These are phyloP conservation scores for Crax fasciolata DNA, from an alignment of 2,797 vertebrate species.

Conservation along the genomic window DNA sequence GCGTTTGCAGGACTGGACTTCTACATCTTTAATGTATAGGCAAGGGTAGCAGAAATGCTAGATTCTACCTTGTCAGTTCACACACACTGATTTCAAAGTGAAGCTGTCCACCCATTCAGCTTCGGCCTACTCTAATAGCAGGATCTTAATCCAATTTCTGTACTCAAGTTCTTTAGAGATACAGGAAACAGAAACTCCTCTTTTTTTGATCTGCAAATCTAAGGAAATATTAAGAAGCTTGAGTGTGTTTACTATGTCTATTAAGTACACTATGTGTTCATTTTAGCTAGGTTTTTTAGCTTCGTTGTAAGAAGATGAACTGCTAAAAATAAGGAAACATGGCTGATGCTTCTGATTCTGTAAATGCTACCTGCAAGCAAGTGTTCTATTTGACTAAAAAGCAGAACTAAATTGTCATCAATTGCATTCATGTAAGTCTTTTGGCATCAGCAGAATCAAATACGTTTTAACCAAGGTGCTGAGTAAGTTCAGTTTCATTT, in stretches of 20 bases:
- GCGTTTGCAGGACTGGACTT: background rate
- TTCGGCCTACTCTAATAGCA: background rate
- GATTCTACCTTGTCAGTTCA: background rate
- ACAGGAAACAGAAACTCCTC: background rate
- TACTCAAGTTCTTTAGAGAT: conserved; percentile 24
- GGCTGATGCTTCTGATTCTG: background rate
- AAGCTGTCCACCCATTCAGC: background rate
- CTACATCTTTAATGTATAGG: background rate
- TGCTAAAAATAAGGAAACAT: background rate
- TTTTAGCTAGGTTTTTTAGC: conserved; percentile 41
- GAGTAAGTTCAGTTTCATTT: background rate
- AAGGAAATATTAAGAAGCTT: conserved; percentile 1
- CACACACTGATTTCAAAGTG: background rate
- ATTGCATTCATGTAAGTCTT: background rate
- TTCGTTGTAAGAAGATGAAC: background rate
- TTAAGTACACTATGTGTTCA: background rate
- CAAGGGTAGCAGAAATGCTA: background rate
- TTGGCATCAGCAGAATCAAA: background rate
- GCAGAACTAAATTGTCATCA: background rate
- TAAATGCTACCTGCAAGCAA: background rate
- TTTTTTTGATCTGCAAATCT: background rate
- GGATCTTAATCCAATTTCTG: conserved; percentile 7
- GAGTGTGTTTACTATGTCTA: background rate
- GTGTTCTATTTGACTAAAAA: background rate
- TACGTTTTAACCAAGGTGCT: background rate